Evolutionary conservation across 2,113 vertebrate species (phyloP).

Genomic region (Barbus barbus): DNA sequence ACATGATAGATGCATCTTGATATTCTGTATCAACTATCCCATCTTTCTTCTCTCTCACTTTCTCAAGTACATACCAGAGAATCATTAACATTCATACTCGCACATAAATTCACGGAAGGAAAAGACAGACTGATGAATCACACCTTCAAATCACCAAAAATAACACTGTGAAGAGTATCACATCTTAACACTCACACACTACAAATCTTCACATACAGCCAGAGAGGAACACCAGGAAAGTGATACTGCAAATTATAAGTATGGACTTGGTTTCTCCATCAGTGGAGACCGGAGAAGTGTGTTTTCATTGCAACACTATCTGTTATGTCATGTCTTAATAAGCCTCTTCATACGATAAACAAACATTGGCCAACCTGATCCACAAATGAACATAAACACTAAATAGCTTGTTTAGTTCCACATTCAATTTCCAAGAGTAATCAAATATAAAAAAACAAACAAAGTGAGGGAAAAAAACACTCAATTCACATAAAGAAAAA

Average conservation of each 20-base stretch:
- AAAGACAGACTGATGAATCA: slow-evolving; percentile 40
- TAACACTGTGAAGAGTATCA: slow-evolving; percentile 10
- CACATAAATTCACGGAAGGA: slow-evolving; percentile 38
- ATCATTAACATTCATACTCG: slow-evolving; percentile 47
- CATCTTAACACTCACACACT: not conserved
- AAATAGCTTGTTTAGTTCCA: slow-evolving; percentile 4
- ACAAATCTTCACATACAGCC: not conserved
- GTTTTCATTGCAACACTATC: not conserved
- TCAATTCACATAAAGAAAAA: not conserved
- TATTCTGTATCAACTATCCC: not conserved
- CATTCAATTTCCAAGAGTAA: not conserved
- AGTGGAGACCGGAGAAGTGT: too few species aligned
- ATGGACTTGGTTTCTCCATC: too few species aligned
- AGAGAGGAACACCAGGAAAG: not conserved
- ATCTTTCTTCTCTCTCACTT: not conserved
- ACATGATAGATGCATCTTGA: slow-evolving; percentile 18
- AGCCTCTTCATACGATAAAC: not conserved
- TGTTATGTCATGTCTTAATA: not conserved
- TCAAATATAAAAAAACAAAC: slow-evolving; percentile 8
- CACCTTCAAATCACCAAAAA: slow-evolving; percentile 36
- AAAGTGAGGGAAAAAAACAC: not conserved
- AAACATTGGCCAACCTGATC: not conserved
- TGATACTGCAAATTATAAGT: not conserved
- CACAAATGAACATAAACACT: not conserved
- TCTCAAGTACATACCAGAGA: not conserved